Conservation (phyloP, 2,113 vertebrate genomes). For the Thunnus thynnus region DNA sequence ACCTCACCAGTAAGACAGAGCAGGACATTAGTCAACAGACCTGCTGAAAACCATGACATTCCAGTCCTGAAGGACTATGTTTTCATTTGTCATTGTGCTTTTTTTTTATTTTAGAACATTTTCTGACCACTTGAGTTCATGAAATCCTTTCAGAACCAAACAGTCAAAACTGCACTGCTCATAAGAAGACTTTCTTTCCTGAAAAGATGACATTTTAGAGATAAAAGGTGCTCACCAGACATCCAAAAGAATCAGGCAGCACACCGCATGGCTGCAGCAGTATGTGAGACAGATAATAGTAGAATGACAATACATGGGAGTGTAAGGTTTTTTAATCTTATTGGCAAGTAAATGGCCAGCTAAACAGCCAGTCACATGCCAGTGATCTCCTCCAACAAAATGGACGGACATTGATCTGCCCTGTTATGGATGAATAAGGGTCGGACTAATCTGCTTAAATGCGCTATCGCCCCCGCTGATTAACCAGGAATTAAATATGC, state of each 20-base stretch:
- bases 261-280: neutral
- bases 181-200: too few relatives aligned
- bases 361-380: constrained; percentile 37
- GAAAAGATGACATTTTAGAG: neutral
- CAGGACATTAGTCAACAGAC: neutral
- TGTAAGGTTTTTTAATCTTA: constrained; percentile 9
- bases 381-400: constrained; percentile 56
- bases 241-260: neutral
- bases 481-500: constrained; percentile 82
- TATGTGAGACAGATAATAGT: neutral
- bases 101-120: too few relatives aligned
- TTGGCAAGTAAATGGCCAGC: constrained; percentile 34
- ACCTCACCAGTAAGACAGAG: neutral
- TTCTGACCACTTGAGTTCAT: too few relatives aligned
- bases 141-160: too few relatives aligned
- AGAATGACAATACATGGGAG: neutral
- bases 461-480: constrained; percentile 73
- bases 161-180: neutral
- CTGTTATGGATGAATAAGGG: constrained; percentile 72
- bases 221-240: neutral
- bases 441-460: constrained; percentile 75
- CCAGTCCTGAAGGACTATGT: neutral
- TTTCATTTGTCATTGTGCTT: neutral
- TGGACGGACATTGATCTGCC: constrained; percentile 65
- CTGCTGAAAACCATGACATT: too few relatives aligned